Base-by-base conservation (phyloP, 2,888 invertebrate species). In the Philaethria dido region DNA sequence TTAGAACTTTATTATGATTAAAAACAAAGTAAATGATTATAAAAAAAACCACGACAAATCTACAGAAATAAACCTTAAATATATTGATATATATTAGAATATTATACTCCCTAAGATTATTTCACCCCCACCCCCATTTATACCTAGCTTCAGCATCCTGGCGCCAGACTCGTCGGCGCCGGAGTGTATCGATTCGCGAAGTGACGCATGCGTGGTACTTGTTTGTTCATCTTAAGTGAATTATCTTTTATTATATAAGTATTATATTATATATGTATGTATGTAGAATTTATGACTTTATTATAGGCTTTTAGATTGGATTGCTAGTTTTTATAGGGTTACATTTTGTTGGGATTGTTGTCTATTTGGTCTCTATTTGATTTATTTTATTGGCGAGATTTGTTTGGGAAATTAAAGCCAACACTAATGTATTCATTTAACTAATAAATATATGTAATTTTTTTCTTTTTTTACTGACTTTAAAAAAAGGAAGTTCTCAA, bases 81-180 rank as follows among this genome's bases (percentile, higher is more conserved):
- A n/a, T n/a, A n/a, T n/a, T n/a, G n/a, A n/a, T n/a, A n/a, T n/a
- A n/a, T n/a, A n/a, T n/a, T n/a, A n/a, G n/a, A n/a, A n/a, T n/a
- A n/a, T n/a, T n/a, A n/a, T n/a, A n/a, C n/a, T n/a, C n/a, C 18
- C 8, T 39, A 62, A 48, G 50, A 2, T 9, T 14, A 0, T 22
- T 11, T 67, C 62, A 60, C 50, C 65, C 42, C 48, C 61, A 47
- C 47, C 42, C 44, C 42, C 60, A 25, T 5, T 14, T 14, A 22
- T n/a, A 76, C 75, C 62, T 65, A 71, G 66, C 61, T 36, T 6
- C 54, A 52, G 48, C 68, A 60, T 70, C 74, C 72, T 74, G 87
- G 86, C 86, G 86, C 86, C 89, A 91, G 90, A 91, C 90, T 77
- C 44, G 73, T 69, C 89, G 91, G 90, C 91, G 91, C 91, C 90